phyloP scores from a whole-genome alignment of 2,888 invertebrate species.

The Zaprionus lineosus region DNA sequence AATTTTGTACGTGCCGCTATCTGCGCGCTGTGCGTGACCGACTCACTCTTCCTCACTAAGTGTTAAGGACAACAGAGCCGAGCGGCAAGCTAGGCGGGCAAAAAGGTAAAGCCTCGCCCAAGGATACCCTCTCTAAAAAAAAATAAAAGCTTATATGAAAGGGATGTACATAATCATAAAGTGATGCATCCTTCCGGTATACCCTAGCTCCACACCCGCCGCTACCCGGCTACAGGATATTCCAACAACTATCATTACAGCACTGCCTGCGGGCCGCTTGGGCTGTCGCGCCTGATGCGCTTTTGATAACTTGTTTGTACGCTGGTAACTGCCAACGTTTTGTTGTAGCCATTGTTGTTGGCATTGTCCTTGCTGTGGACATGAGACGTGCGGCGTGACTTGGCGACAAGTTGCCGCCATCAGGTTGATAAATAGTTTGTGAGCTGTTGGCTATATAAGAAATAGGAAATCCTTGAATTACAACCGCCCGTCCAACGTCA shows the following conservation, averaged over 20 bases:
- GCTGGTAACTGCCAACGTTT: slow-evolving; percentile 24
- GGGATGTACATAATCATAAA: too few relatives aligned
- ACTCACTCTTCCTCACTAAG: slow-evolving; percentile 11
- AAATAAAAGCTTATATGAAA: too few relatives aligned
- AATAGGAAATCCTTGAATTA: slow-evolving; percentile 30
- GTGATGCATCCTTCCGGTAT: too few relatives aligned
- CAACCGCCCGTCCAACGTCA: slow-evolving; percentile 28
- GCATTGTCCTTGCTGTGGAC: slow-evolving; percentile 8
- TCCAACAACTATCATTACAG: slow-evolving; percentile 9
- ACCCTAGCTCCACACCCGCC: too few relatives aligned
- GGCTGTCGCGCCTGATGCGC: slow-evolving; percentile 58
- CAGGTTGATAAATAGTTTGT: slow-evolving; percentile 68
- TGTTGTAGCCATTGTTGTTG: slow-evolving; percentile 22
- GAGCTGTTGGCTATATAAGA: slow-evolving; percentile 5
- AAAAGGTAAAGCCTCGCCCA: too few relatives aligned
- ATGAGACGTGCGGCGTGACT: slow-evolving; percentile 29
- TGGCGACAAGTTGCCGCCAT: slow-evolving; percentile 52
- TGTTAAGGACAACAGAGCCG: too few relatives aligned
- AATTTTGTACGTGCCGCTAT: slow-evolving; percentile 61
- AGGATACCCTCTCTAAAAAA: too few relatives aligned
- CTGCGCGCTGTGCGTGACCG: slow-evolving; percentile 56
- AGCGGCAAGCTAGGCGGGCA: too few relatives aligned
- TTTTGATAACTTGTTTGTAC: slow-evolving; percentile 72
- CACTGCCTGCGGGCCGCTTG: slow-evolving; percentile 29
- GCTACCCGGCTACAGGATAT: not conserved